These are phyloP conservation scores for Cygnus olor DNA, from an alignment of 2,797 vertebrate species.

Conservation along the genomic window DNA sequence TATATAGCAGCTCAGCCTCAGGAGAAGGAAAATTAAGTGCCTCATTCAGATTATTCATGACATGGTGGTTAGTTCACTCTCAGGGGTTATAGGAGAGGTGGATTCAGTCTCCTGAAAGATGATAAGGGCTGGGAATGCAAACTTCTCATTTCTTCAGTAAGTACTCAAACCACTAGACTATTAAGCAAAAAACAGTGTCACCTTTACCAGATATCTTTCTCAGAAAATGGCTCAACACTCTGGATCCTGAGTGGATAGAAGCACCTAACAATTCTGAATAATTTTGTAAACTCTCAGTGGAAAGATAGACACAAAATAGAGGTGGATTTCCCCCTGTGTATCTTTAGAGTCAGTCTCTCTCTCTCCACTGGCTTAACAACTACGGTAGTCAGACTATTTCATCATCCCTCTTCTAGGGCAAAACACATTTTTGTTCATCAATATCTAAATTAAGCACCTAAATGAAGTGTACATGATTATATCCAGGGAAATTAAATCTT, in stretches of 20 bases:
- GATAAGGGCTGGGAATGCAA: constrained; percentile 14
- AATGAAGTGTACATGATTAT: not conserved
- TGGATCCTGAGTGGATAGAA: not conserved
- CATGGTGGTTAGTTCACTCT: constrained; percentile 12
- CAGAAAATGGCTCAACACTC: not conserved
- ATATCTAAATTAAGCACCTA: constrained; percentile 17
- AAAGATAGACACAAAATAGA: not conserved
- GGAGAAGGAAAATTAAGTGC: not conserved
- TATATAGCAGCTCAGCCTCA: not conserved
- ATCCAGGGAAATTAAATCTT: not conserved
- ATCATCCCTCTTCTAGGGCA: not conserved
- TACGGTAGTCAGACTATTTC: not conserved
- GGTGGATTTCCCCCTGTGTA: not conserved
- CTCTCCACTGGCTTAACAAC: not conserved
- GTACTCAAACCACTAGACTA: constrained; percentile 48
- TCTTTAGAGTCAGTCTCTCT: not conserved
- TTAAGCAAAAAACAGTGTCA: constrained; percentile 38
- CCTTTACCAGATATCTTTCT: constrained; percentile 51
- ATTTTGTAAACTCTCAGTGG: constrained; percentile 17
- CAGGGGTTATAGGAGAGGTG: not conserved
- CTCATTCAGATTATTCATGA: not conserved
- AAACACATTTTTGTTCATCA: not conserved
- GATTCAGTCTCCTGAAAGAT: constrained; percentile 18
- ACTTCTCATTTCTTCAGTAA: constrained; percentile 30
- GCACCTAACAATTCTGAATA: constrained; percentile 39